These are phyloP conservation scores for Biston stratarius DNA, from an alignment of 2,888 invertebrate species.

Conservation along the genomic window DNA sequence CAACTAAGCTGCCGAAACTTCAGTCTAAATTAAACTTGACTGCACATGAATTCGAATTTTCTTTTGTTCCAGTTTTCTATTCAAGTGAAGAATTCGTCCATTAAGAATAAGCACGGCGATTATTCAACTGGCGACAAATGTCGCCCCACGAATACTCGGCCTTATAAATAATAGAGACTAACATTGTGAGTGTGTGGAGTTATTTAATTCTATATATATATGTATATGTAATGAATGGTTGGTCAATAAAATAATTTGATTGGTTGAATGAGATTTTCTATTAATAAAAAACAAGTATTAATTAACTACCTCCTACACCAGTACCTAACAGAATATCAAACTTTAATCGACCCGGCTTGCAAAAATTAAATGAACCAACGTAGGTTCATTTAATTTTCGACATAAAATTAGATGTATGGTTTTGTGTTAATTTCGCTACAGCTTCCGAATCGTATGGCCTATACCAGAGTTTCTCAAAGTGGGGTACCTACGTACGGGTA, in stretches of 20 bases:
- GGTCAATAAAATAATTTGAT: conserved; percentile 48
- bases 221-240: conserved; percentile 34
- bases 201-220: conserved; percentile 27
- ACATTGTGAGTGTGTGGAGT: conserved; percentile 40
- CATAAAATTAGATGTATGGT: no score
- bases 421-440: no score
- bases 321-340: background rate
- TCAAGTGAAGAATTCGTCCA: conserved; percentile 70
- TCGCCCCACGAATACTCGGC: conserved; percentile 1
- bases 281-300: no score
- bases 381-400: no score
- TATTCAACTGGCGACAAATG: background rate
- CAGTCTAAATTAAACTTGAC: no score
- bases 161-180: conserved; percentile 27
- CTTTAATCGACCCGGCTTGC: no score
- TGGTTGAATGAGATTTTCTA: conserved; percentile 32
- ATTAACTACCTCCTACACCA: no score
- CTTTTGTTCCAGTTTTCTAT: conserved; percentile 82
- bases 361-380: no score
- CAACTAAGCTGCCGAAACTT: no score
- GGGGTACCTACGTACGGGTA: no score
- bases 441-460: no score
- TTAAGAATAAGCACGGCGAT: conserved; percentile 39
- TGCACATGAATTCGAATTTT: background rate
- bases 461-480: no score